Evolutionary conservation across 2,888 invertebrate genomes (phyloP).

Genomic region (Morpho deidamia): DNA sequence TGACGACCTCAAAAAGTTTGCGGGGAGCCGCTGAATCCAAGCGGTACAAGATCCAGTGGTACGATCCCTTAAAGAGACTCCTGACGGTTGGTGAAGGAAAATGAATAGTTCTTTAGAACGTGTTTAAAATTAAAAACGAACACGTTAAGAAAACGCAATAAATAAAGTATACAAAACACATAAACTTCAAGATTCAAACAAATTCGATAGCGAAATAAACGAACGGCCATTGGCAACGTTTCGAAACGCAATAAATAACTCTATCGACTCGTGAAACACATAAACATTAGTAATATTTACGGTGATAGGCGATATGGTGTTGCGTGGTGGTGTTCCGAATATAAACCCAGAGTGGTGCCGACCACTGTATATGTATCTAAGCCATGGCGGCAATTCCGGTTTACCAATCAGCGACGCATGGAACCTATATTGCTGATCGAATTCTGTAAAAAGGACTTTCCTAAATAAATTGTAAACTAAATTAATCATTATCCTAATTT

Average conservation of each 20-base stretch:
- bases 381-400: constrained; percentile 92
- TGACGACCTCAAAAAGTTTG: too few species aligned
- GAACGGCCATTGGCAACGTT: neutral
- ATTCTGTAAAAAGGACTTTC: constrained; percentile 51
- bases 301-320: constrained; percentile 51
- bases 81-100: too few species aligned
- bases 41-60: too few species aligned
- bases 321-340: constrained; percentile 89
- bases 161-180: too few species aligned
- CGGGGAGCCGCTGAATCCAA: too few species aligned
- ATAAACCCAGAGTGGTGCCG: constrained; percentile 87
- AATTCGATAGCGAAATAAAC: neutral
- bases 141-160: too few species aligned
- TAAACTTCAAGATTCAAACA: too few species aligned
- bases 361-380: constrained; percentile 90
- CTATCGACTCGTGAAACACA: neutral
- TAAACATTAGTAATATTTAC: constrained; percentile 35
- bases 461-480: too few species aligned
- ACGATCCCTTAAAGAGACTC: too few species aligned
- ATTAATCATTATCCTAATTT: too few species aligned
- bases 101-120: too few species aligned
- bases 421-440: constrained; percentile 82
- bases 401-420: constrained; percentile 85
- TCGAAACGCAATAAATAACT: constrained; percentile 1
- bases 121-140: too few species aligned